Evolutionary conservation across 1,140 invertebrate genomes (phyloP), one percentile per base, ranked within the genome.

Genomic region (Brachionus rotundiformis): DNA sequence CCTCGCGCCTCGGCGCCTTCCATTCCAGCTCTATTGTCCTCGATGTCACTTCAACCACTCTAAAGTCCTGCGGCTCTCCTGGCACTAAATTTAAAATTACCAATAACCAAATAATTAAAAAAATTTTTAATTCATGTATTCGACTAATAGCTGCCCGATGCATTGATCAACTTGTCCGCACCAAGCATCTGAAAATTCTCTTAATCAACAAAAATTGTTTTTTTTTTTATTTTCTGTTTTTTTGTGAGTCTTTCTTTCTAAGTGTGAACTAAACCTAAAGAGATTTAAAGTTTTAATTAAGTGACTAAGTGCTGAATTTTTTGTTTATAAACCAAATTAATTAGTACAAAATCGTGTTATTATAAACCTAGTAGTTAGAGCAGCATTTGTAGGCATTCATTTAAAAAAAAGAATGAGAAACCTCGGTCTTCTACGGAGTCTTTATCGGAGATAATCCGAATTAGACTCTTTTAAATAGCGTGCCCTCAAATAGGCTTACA

Each of bases 51-150:
- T 63, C 59, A n/a, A 59, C 29, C 11, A 63, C 76, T 29, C 59
- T 63, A 39, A 79, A 63, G 11, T 79, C 47, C 23, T 63, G 47
- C 16, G 76, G 76, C 29, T 79, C 47, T 4, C 47, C 76, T 23
- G 76, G 76, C 19, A 79, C 76, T 79, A 63, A 44, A 44, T 73
- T 47, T 19, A 68, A 68, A 16, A 16, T 68, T 36, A 68, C 29
- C 33, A 68, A 68, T 36, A 8, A 68, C 33, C 27, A 77, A 47
- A 77, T 23, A 23, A 59, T n/a, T 47, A 47, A 7, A 47, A 25
- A 29, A 47, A 77, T 2, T 16, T 39, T 6, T 10, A 29, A 27
- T 23, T 59, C 41, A n/a, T 2, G 23, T 23, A 54, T 54, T 54
- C 47, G 47, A 54, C 47, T 54, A 54, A 25, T 19, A 19, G 23